A percentile compares a stretch with the other conserved stretches of the same genome.
Conservation (phyloP, 1,140 invertebrate genomes). For the Condylostylus longicornis region DNA sequence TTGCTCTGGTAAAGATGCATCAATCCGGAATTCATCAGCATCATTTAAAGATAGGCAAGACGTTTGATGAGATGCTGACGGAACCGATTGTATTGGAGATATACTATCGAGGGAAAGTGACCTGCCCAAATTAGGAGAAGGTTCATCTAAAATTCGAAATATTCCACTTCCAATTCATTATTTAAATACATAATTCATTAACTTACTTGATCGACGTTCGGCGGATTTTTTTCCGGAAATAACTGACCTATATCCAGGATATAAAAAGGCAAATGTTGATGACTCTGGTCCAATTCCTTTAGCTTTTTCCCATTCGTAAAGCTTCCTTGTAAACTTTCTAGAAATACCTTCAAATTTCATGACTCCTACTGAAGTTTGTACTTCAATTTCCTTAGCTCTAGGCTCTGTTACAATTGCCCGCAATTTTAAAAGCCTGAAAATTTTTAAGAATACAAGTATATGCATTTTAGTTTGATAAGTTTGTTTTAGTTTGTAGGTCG, state of each 20-base stretch:
- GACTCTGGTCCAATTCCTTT: slow-evolving; percentile 62
- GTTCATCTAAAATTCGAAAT: slow-evolving; percentile 14
- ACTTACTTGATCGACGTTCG: slow-evolving; percentile 19
- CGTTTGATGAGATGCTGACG: slow-evolving; percentile 39
- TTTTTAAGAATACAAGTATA: too few species aligned
- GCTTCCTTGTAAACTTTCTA: slow-evolving; percentile 70
- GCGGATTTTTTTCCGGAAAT: slow-evolving; percentile 23
- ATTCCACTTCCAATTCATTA: slow-evolving; percentile 1
- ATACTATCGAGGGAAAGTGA: slow-evolving; percentile 60
- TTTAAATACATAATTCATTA: neutral
- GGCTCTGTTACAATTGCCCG: slow-evolving; percentile 38
- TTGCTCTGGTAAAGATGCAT: too few species aligned
- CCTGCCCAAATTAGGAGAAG: slow-evolving; percentile 36
- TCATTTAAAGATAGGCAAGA: slow-evolving; percentile 58
- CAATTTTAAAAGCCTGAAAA: slow-evolving; percentile 43
- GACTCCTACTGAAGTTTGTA: slow-evolving; percentile 64
- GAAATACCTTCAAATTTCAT: slow-evolving; percentile 74
- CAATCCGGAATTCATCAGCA: slow-evolving; percentile 48
- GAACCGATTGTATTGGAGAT: slow-evolving; percentile 33
- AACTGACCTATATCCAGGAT: slow-evolving; percentile 37
- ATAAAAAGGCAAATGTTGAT: slow-evolving; percentile 61
- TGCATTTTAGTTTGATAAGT: neutral
- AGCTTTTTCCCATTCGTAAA: slow-evolving; percentile 83
- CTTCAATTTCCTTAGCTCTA: slow-evolving; percentile 52
- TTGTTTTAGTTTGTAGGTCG: too few species aligned